phyloP scores from a whole-genome alignment of 1,140 invertebrate species.

The Luehdorfia chinensis region DNA sequence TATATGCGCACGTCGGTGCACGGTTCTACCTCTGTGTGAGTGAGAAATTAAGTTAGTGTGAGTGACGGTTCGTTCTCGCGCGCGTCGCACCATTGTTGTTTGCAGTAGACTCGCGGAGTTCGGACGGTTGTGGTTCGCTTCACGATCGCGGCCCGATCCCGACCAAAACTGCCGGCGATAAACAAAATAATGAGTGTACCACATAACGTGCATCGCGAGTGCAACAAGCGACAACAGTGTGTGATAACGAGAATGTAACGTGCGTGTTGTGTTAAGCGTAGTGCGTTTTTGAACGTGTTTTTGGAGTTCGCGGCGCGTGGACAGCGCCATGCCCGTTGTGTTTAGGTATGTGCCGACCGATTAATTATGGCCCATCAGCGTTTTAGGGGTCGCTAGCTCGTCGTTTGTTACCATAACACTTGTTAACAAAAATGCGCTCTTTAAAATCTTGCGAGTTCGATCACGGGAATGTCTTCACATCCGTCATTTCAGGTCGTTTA shows the following conservation, averaged over 20 bases:
- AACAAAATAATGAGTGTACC: slow-evolving; percentile 72
- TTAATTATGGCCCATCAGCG: slow-evolving; percentile 67
- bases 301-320: slow-evolving; percentile 53
- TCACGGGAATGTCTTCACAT: slow-evolving; percentile 9
- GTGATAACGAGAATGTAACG: slow-evolving; percentile 68
- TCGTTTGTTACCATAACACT: slow-evolving; percentile 34
- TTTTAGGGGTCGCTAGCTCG: slow-evolving; percentile 56
- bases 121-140: slow-evolving; percentile 41
- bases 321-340: slow-evolving; percentile 61
- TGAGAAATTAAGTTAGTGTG: slow-evolving; percentile 38
- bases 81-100: slow-evolving; percentile 65
- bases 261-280: slow-evolving; percentile 63
- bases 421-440: slow-evolving; percentile 19
- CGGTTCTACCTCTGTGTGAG: slow-evolving; percentile 35
- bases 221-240: slow-evolving; percentile 66
- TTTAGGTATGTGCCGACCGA: slow-evolving; percentile 69
- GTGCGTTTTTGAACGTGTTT: slow-evolving; percentile 62
- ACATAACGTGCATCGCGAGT: slow-evolving; percentile 65
- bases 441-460: slow-evolving; percentile 8
- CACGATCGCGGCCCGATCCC: slow-evolving; percentile 31
- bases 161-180: slow-evolving; percentile 62
- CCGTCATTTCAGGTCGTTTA: slow-evolving; percentile 26
- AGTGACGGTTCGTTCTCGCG: slow-evolving; percentile 54
- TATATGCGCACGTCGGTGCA: slow-evolving; percentile 65
- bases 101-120: slow-evolving; percentile 61